Evolutionary conservation across 1,140 invertebrate species (phyloP).

Genomic region (Drosophila seguyi): DNA sequence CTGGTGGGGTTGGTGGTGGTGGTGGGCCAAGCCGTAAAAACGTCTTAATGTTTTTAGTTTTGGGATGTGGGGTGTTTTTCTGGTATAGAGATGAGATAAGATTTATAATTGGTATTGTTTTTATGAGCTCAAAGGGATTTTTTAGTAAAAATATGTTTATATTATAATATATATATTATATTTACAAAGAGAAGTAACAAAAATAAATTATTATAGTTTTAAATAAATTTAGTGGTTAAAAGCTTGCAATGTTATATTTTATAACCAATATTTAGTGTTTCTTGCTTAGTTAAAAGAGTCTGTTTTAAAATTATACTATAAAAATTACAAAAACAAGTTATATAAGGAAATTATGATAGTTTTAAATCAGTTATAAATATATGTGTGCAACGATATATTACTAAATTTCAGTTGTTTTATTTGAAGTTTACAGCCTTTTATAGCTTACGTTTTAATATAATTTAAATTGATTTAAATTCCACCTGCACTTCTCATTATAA

Average conservation of each 20-base stretch:
- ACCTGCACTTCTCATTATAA: background rate
- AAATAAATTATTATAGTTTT: background rate
- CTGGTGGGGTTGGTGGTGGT: background rate
- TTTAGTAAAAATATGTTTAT: background rate
- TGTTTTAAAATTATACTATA: too few relatives aligned
- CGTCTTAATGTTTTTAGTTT: conserved; percentile 55
- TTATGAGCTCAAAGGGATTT: background rate
- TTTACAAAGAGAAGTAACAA: rapidly evolving
- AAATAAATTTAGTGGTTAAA: background rate
- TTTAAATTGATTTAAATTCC: background rate
- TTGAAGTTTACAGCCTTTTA: too few relatives aligned
- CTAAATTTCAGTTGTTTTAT: too few relatives aligned
- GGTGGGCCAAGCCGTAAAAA: conserved; percentile 43
- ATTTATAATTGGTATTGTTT: background rate
- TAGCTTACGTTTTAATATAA: background rate
- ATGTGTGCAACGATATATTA: too few relatives aligned
- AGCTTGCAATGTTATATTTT: background rate
- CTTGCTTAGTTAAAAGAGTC: too few relatives aligned
- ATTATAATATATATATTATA: too few relatives aligned
- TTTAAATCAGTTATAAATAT: too few relatives aligned
- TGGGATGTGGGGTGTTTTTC: background rate
- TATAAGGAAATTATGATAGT: too few relatives aligned
- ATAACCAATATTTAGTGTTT: background rate
- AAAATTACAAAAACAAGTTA: too few relatives aligned
- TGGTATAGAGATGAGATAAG: conserved; percentile 37